Base-by-base conservation (phyloP, 2,113 vertebrate genomes). In the Anolis sagrei region DNA sequence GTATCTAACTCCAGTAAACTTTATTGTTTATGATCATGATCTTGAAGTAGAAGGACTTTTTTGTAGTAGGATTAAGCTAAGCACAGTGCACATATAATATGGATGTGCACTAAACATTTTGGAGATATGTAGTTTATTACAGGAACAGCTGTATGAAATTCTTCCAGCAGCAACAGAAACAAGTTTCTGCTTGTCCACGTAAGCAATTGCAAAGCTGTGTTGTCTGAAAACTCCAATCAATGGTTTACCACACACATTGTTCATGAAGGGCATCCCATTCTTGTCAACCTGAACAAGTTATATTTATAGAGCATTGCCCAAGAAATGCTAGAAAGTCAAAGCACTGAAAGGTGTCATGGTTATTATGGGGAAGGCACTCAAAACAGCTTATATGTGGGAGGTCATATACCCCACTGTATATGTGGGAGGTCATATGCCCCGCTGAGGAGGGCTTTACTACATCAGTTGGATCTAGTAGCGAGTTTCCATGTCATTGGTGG, bases 91-190 rank as follows among this genome's bases (percentile, higher is more conserved):
- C n/a, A 36, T 77, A 27, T 34, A 80, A 73, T 27, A 34, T 18
- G 61, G 39, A 74, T 86, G 3, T 54, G 39, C 44, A 5, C 58
- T 13, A 13, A 51, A 81, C 23, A 39, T 78, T 84, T 84, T n/a
- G 51, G 32, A 39, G 44, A 74, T 49, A 69, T 76, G 39, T 29
- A 19, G 61, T 74, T 80, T 80, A 62, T 58, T 21, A 48, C 69
- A 81, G 58, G 10, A 66, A 61, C 51, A 70, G 58, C 14, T 74
- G 54, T 29, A 74, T 80, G 51, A 48, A 49, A 81, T 14, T 51
- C n/a, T 75, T 36, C 69, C 69, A 74, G 58, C 84, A 81, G 54
- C n/a, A 86, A 80, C 23, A 74, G 21, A 62, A 62, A 61, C 34
- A 85, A 49, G 69, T 68, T 80, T 86, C 72, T 32, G 51, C n/a